These are phyloP conservation scores for Aethina tumida DNA, from an alignment of 1,140 invertebrate species.

Conservation along the genomic window DNA sequence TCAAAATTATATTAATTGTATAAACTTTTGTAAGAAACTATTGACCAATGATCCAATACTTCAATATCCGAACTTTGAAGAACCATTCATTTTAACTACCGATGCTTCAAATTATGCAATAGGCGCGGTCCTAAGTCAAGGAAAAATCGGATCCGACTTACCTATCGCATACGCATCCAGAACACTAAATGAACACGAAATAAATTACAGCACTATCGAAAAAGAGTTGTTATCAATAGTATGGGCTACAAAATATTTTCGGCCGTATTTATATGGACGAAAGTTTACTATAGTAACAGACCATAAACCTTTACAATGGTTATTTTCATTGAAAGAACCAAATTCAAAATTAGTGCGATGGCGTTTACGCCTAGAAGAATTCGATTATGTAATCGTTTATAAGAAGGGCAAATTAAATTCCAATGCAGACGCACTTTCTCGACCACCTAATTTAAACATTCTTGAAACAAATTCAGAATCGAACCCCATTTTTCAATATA, in stretches of 20 bases:
- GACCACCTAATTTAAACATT: no score
- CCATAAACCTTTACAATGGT: slow-evolving; percentile 14
- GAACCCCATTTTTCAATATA: no score
- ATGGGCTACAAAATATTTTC: slow-evolving; percentile 13
- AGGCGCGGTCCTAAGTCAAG: no score
- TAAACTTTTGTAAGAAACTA: no score
- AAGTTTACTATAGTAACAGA: slow-evolving; percentile 13
- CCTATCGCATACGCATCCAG: slow-evolving; percentile 21
- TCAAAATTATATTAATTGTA: no score
- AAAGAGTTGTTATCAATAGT: slow-evolving; percentile 37
- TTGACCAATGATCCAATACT: no score
- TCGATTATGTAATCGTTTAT: slow-evolving; percentile 11
- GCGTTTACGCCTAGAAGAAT: slow-evolving; percentile 11
- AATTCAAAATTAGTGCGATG: slow-evolving; percentile 13
- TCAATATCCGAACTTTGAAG: no score
- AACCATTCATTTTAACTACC: no score
- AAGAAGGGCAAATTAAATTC: slow-evolving; percentile 12
- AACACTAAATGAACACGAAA: slow-evolving; percentile 18
- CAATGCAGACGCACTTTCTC: slow-evolving; percentile 9
- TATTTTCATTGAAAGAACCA: slow-evolving; percentile 13
- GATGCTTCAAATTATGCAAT: no score
- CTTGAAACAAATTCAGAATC: slow-evolving; percentile 1
- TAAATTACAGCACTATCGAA: slow-evolving; percentile 32
- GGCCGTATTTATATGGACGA: slow-evolving; percentile 11
- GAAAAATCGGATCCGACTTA: no score